Evolutionary conservation across 2,113 vertebrate species (phyloP).

Genomic region (Protobothrops flavoviridis): DNA sequence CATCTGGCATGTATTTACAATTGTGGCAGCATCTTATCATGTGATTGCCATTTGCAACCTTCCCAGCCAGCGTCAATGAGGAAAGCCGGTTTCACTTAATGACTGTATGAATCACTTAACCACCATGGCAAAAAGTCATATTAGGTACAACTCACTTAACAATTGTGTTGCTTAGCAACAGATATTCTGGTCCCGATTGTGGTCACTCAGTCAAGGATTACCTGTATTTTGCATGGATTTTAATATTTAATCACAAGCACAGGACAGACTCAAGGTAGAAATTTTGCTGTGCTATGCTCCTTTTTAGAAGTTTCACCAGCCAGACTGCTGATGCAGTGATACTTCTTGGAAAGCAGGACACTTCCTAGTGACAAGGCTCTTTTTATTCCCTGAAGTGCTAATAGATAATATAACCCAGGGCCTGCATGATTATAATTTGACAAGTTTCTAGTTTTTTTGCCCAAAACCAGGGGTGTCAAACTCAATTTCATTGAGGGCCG

Average conservation of each 20-base stretch:
- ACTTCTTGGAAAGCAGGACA: neutral
- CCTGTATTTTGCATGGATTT: neutral
- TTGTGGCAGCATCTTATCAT: too few relatives aligned
- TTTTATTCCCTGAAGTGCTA: neutral
- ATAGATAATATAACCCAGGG: neutral
- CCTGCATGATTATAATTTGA: neutral
- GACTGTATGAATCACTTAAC: too few relatives aligned
- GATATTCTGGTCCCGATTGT: too few relatives aligned
- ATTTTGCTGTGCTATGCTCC: neutral
- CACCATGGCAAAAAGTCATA: too few relatives aligned
- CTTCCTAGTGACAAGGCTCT: neutral
- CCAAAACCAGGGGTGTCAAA: neutral
- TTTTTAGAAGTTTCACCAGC: neutral
- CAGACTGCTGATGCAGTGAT: neutral
- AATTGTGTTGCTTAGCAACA: too few relatives aligned
- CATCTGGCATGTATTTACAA: too few relatives aligned
- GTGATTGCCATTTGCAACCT: too few relatives aligned
- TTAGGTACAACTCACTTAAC: too few relatives aligned
- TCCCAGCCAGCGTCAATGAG: too few relatives aligned
- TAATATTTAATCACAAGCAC: neutral
- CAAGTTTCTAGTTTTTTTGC: neutral
- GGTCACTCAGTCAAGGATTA: neutral
- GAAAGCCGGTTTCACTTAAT: too few relatives aligned
- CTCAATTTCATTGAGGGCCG: too few relatives aligned
- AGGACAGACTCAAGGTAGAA: neutral